Evolutionary conservation across 2,797 vertebrate species (phyloP), one percentile per base, ranked within the genome.

Genomic region (Coranthus polyacanthus): DNA sequence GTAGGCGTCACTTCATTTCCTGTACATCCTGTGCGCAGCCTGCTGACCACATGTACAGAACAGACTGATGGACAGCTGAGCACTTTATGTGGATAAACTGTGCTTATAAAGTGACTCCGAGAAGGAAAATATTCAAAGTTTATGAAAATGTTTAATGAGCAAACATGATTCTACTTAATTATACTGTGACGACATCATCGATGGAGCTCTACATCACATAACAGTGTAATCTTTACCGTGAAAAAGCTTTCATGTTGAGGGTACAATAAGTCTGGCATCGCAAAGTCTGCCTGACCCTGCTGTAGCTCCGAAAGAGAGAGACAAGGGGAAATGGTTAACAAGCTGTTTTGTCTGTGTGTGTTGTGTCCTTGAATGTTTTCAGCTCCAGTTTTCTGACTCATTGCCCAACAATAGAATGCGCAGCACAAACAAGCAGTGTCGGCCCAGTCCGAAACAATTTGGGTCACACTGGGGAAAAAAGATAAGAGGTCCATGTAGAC

Each of bases 391-490:
- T 59, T 76, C 71, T 60, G 67, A 70, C 56, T 84, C 75, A 64
- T 37, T 60, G 38, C 52, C 32, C 45, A 26, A 59, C 58, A 74
- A 77, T 68, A 53, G n/a, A 37, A 42, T 18, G 47, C 32, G 20
- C 17, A 54, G 68, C 59, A 51, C 29, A 41, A 16, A 43, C 65
- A 64, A n/a, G 55, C 58, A 26, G 54, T 60, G 70, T 49, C 43
- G 36, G 38, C 39, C 59, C 68, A 72, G 54, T 75, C 75, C 38
- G 7, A 72, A 79, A 71, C 51, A 62, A 86, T 81, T 70, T 76
- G 54, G 45, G 61, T 81, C 77, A 61, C 59, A 39, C 15, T n/a
- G 29, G 47, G 74, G 59, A 51, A 53, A 55, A 45, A 45, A 49
- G 60, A 73, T 70, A 68, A 72, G 52, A 63, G 47, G 38, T 77